Conservation (phyloP, 2,888 invertebrate genomes). For the Stenurella melanura region DNA sequence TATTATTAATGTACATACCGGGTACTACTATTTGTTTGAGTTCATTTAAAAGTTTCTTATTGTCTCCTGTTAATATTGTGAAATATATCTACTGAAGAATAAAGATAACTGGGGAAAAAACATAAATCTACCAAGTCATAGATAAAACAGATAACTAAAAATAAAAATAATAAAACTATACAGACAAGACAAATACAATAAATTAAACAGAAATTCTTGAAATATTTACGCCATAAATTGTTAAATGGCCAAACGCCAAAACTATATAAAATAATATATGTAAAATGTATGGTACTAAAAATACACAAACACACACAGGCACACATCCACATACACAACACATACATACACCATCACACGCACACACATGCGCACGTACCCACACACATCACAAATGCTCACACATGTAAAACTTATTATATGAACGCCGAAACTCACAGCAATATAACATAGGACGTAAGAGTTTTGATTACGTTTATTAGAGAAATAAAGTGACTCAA, state of each 20-base stretch:
- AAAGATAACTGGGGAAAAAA: not conserved
- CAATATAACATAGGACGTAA: too few species aligned
- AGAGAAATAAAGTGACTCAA: too few species aligned
- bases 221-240: constrained; percentile 56
- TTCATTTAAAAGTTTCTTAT: not conserved
- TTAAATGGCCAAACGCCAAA: constrained; percentile 56
- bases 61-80: not conserved
- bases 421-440: too few species aligned
- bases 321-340: too few species aligned
- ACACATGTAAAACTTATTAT: not conserved
- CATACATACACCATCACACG: constrained; percentile 53
- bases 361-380: constrained; percentile 23
- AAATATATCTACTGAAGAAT: not conserved
- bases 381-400: not conserved
- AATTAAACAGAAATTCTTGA: constrained; percentile 31
- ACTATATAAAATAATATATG: constrained; percentile 53
- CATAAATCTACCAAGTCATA: constrained; percentile 4
- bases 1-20: not conserved
- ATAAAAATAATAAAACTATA: constrained; percentile 2
- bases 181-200: constrained; percentile 29
- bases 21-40: not conserved
- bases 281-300: constrained; percentile 52
- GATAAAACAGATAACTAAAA: constrained; percentile 6
- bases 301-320: constrained; percentile 52
- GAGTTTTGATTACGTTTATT: too few species aligned